Conservation (phyloP, 2,888 invertebrate species). For the Zygaena filipendulae region DNA sequence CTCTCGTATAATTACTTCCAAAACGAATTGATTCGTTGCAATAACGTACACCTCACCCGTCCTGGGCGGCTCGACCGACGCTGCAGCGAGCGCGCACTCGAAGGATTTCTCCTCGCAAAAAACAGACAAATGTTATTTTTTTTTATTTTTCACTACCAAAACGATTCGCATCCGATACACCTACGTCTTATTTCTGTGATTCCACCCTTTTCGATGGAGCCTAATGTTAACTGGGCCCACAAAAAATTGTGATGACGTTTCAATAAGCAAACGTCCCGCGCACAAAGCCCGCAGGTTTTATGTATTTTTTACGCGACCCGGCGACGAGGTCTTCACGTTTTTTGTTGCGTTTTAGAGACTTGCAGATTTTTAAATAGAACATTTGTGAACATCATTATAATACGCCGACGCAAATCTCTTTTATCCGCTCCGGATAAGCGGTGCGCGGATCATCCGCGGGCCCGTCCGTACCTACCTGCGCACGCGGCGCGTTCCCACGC, state of each 20-base stretch:
- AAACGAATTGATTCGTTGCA: no score
- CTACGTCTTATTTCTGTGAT: constrained; percentile 24
- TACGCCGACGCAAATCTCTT: constrained; percentile 25
- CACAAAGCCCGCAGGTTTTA: constrained; percentile 19
- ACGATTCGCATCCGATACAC: constrained; percentile 18
- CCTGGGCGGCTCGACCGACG: no score
- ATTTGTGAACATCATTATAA: no score
- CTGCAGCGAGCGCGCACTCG: constrained; percentile 3
- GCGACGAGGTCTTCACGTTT: no score
- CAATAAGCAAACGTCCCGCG: constrained; percentile 29
- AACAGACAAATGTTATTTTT: constrained; percentile 32
- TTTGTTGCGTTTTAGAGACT: constrained; percentile 14
- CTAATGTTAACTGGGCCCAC: constrained; percentile 18
- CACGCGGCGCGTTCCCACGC: constrained; percentile 7
- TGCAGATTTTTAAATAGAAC: constrained; percentile 15
- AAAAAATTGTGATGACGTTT: constrained; percentile 35
- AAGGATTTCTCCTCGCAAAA: constrained; percentile 26
- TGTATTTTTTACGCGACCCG: no score
- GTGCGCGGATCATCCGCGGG: constrained; percentile 20
- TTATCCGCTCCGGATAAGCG: no score
- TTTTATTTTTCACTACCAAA: constrained; percentile 25
- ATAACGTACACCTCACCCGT: no score
- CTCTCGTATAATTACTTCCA: no score
- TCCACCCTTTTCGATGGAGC: constrained; percentile 32
- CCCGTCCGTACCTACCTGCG: constrained; percentile 18